A percentile compares a stretch with the other conserved stretches of the same genome.
Evolutionary conservation across 2,797 vertebrate species (phyloP).

Genomic region (Mionectes olivaceus): DNA sequence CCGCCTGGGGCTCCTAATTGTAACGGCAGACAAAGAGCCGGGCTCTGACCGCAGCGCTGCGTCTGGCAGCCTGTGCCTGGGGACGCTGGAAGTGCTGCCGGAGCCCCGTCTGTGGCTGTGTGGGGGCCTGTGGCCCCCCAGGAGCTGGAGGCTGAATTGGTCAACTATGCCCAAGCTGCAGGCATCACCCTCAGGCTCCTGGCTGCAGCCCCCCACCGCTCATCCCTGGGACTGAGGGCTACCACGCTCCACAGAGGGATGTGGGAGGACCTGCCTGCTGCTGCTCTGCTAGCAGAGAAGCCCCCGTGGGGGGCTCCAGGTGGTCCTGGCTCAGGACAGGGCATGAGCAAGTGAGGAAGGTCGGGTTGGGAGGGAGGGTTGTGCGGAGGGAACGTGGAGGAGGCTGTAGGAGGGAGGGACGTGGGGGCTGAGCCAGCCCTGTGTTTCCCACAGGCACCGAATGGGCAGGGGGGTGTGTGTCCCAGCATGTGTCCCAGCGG

Average conservation of each 20-base stretch:
- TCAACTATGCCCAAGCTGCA: background rate
- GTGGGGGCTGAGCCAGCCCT: background rate
- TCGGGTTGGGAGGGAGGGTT: background rate
- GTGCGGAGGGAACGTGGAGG: background rate
- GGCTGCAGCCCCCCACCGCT: background rate
- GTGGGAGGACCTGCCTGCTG: background rate
- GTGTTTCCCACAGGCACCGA: fast-evolving
- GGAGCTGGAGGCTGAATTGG: background rate
- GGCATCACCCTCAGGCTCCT: background rate
- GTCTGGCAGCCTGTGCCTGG: background rate
- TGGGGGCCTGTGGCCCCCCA: background rate
- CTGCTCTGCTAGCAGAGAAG: background rate
- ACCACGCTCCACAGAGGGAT: background rate
- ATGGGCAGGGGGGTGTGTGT: background rate
- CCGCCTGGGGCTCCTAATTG: background rate
- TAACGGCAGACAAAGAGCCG: background rate
- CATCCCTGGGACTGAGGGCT: background rate
- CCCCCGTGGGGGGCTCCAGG: background rate
- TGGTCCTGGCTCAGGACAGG: background rate
- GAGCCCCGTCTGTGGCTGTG: background rate
- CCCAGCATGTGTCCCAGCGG: background rate
- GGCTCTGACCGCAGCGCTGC: background rate
- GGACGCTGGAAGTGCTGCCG: background rate
- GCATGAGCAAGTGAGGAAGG: background rate
- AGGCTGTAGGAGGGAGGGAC: background rate